These are phyloP conservation scores for Lordiphosa andalusiaca DNA, from an alignment of 2,888 invertebrate species.

Conservation along the genomic window DNA sequence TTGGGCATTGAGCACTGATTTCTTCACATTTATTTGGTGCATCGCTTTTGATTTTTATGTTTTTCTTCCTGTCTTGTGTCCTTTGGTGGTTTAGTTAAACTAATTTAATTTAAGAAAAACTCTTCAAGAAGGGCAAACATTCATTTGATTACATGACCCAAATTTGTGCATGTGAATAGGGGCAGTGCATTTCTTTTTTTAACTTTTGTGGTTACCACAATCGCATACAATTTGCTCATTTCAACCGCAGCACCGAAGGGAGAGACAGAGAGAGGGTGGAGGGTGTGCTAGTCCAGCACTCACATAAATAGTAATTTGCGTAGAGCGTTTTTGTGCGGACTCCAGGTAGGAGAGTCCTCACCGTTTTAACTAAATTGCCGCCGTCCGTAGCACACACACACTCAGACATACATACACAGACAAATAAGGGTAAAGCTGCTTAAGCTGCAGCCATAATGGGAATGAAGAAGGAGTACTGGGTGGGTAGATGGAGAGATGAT, in stretches of 20 bases:
- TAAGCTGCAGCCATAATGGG: conserved; percentile 57
- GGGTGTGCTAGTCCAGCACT: conserved; percentile 38
- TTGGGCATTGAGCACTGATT: conserved; percentile 71
- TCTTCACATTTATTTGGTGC: conserved; percentile 58
- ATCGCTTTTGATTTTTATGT: too few relatives aligned
- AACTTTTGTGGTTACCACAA: conserved; percentile 47
- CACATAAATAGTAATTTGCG: conserved; percentile 72
- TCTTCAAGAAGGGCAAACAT: conserved; percentile 32
- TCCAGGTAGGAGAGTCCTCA: conserved; percentile 65
- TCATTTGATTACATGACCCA: conserved; percentile 58
- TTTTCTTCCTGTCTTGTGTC: conserved; percentile 15
- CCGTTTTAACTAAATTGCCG: conserved; percentile 72
- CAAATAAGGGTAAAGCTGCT: conserved; percentile 55
- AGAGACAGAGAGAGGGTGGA: not conserved
- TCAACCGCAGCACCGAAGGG: conserved; percentile 50
- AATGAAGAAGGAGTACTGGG: conserved; percentile 6
- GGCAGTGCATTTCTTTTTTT: conserved; percentile 24
- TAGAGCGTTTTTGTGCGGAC: conserved; percentile 65
- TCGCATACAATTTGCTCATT: conserved; percentile 74
- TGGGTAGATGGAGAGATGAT: conserved; percentile 12
- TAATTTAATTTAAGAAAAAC: conserved; percentile 71
- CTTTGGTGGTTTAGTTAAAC: conserved; percentile 55
- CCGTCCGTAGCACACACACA: conserved; percentile 49
- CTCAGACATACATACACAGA: too few relatives aligned
- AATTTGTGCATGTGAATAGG: conserved; percentile 47